These are phyloP conservation scores for Poecilia gillii DNA, from an alignment of 2,797 vertebrate species.

Conservation along the genomic window DNA sequence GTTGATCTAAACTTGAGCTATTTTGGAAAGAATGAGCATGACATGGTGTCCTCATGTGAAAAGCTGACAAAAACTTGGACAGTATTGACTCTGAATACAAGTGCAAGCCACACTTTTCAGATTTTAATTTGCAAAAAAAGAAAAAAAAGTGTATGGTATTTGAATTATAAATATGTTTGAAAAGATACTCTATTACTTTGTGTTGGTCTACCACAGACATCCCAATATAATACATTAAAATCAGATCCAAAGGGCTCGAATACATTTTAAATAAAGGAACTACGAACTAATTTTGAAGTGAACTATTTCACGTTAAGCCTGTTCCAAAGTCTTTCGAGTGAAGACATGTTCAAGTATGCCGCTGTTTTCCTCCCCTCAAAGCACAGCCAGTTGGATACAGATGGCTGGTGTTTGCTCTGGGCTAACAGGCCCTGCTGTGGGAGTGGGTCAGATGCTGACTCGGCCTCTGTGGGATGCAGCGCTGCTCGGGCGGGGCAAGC, in stretches of 20 bases:
- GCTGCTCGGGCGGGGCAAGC: slow-evolving; percentile 45
- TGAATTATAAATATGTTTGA: neutral
- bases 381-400: slow-evolving; percentile 65
- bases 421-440: slow-evolving; percentile 70
- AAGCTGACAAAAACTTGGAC: neutral
- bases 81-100: neutral
- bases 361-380: slow-evolving; percentile 63
- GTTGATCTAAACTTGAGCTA: neutral
- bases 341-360: slow-evolving; percentile 65
- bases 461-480: slow-evolving; percentile 53
- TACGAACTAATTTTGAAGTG: slow-evolving; percentile 31
- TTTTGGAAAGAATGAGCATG: neutral
- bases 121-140: neutral
- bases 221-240: neutral
- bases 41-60: neutral
- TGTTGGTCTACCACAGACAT: neutral
- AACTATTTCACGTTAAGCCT: slow-evolving; percentile 27
- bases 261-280: neutral
- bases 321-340: slow-evolving; percentile 51
- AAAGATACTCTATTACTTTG: neutral
- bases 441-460: slow-evolving; percentile 66
- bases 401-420: slow-evolving; percentile 74
- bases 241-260: neutral
- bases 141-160: neutral
- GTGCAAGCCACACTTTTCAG: neutral